These are phyloP conservation scores for Lepidothrix coronata DNA, from an alignment of 2,113 vertebrate species.

Conservation along the genomic window DNA sequence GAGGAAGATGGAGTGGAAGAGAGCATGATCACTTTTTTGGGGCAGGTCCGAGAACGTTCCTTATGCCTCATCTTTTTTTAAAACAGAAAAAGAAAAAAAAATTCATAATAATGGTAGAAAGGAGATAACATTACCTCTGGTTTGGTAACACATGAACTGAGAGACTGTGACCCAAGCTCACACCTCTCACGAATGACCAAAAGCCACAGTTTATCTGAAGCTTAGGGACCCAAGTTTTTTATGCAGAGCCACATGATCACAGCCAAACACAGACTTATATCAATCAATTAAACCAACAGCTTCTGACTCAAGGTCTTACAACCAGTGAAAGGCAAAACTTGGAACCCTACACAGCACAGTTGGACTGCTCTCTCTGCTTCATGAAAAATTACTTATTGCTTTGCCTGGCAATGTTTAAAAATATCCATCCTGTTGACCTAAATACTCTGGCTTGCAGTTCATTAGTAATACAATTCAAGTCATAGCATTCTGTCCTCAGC, in stretches of 20 bases:
- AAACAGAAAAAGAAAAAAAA: conserved; percentile 50
- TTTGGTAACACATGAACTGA: background rate
- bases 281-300: background rate
- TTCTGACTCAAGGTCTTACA: background rate
- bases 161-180: background rate
- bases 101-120: conserved; percentile 1
- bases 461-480: background rate
- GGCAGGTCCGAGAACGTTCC: conserved; percentile 88
- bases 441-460: background rate
- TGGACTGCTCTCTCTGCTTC: background rate
- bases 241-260: accelerated
- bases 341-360: background rate
- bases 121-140: background rate
- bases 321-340: background rate
- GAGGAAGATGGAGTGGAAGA: conserved; percentile 84
- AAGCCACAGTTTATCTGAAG: background rate
- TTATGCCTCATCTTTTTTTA: conserved; percentile 83
- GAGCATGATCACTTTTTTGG: conserved; percentile 98
- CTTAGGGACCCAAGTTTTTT: background rate
- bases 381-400: background rate
- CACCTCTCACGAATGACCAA: background rate
- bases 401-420: background rate
- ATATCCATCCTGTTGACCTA: background rate
- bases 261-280: background rate
- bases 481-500: background rate